Conservation (phyloP, 2,888 invertebrate genomes). For the Lycocerus yunnanus region DNA sequence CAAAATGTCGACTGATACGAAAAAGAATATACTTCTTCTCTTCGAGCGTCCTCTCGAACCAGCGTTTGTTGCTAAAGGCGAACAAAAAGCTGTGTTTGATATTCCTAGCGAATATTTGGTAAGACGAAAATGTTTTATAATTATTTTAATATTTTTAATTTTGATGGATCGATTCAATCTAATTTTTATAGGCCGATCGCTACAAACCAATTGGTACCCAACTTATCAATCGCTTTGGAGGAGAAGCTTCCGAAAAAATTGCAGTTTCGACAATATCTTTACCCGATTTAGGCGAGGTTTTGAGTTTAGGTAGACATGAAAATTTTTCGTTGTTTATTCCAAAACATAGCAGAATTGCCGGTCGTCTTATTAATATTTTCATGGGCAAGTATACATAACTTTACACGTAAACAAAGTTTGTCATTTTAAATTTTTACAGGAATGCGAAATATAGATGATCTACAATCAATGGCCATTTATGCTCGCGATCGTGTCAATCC, state of each 20-base stretch:
- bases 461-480: slow-evolving; percentile 71
- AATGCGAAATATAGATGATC: slow-evolving; percentile 73
- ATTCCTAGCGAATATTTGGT: slow-evolving; percentile 67
- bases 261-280: slow-evolving; percentile 59
- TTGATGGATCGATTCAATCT: too few relatives aligned
- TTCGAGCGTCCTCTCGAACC: slow-evolving; percentile 80
- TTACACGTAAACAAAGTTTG: too few relatives aligned
- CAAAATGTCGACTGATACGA: slow-evolving; percentile 45
- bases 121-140: slow-evolving; percentile 47
- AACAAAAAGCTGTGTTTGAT: slow-evolving; percentile 63
- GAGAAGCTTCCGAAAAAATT: slow-evolving; percentile 59
- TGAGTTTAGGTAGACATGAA: slow-evolving; percentile 62
- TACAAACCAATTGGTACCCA: slow-evolving; percentile 63
- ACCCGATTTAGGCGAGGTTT: slow-evolving; percentile 63
- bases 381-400: too few relatives aligned
- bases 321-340: slow-evolving; percentile 78
- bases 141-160: too few relatives aligned
- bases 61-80: slow-evolving; percentile 76
- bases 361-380: slow-evolving; percentile 66
- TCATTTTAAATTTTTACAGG: too few relatives aligned
- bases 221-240: slow-evolving; percentile 66
- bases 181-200: slow-evolving; percentile 54
- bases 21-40: slow-evolving; percentile 65
- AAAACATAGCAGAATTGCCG: slow-evolving; percentile 71
- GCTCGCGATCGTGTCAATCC: slow-evolving; percentile 78